A percentile compares a stretch with the other conserved stretches of the same genome.
These are phyloP conservation scores for Caerostris darwini DNA, from an alignment of 1,140 invertebrate species.

Conservation along the genomic window DNA sequence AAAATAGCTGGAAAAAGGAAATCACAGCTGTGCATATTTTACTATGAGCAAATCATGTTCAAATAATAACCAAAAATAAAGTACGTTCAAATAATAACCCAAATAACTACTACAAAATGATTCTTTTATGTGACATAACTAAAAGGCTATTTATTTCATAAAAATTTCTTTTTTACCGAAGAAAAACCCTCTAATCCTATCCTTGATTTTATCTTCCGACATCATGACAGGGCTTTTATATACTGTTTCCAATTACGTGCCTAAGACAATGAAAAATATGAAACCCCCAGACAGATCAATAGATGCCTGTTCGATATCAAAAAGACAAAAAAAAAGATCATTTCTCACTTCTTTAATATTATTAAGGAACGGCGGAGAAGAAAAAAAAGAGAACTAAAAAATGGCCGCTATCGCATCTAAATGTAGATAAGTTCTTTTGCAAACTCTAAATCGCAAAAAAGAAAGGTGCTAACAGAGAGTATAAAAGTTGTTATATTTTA, in stretches of 20 bases:
- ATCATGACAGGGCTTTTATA: conserved; percentile 1
- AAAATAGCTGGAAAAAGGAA: too few species aligned
- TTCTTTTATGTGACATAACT: background rate
- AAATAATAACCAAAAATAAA: too few species aligned
- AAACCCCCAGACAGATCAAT: conserved; percentile 19
- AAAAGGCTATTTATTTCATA: background rate
- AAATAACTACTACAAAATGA: too few species aligned
- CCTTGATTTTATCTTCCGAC: background rate
- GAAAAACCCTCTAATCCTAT: background rate
- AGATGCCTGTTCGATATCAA: background rate
- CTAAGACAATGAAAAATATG: background rate
- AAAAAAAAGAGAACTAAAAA: background rate
- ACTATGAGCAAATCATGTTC: too few species aligned
- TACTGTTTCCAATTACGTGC: conserved; percentile 25
- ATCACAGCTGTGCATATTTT: too few species aligned
- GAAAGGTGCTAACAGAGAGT: conserved; percentile 32
- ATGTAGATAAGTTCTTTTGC: background rate
- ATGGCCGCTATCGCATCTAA: background rate
- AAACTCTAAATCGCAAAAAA: conserved; percentile 21
- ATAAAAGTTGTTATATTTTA: conserved; percentile 36
- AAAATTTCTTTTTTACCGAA: background rate
- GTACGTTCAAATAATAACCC: too few species aligned
- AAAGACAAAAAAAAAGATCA: background rate
- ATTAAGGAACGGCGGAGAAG: background rate
- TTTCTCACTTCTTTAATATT: conserved; percentile 10